These are phyloP conservation scores for Augochlora pura DNA, from an alignment of 1,140 invertebrate genomes.

Conservation along the genomic window DNA sequence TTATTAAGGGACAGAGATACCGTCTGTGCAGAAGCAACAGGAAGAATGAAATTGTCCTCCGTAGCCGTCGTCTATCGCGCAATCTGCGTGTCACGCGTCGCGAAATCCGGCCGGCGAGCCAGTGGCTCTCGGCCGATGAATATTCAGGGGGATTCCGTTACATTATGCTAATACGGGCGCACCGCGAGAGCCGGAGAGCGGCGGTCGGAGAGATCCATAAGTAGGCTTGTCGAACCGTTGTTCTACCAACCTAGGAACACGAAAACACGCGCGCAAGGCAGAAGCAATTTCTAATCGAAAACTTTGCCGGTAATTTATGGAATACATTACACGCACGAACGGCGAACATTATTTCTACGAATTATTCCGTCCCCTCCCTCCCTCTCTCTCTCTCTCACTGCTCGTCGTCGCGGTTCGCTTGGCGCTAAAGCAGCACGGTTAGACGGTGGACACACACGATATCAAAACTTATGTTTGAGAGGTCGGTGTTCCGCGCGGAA, in stretches of 20 bases:
- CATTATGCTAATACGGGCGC: conserved; percentile 60
- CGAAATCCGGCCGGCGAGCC: neutral
- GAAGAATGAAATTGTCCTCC: neutral
- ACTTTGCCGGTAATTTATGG: conserved; percentile 41
- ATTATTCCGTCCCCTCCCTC: conserved; percentile 1
- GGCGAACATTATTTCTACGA: conserved; percentile 20
- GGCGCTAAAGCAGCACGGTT: neutral
- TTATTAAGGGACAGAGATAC: conserved; percentile 4
- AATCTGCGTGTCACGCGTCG: conserved; percentile 22
- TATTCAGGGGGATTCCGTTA: conserved; percentile 51
- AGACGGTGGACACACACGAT: too few species aligned
- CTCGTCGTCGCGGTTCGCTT: neutral
- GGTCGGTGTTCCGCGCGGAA: too few species aligned
- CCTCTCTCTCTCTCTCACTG: too few species aligned
- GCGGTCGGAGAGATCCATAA: conserved; percentile 42
- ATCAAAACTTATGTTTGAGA: too few species aligned
- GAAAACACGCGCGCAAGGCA: conserved; percentile 28
- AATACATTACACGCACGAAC: conserved; percentile 35
- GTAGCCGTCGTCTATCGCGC: conserved; percentile 13
- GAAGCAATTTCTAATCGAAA: conserved; percentile 44
- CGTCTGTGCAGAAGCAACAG: neutral
- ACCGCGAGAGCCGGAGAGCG: too few species aligned
- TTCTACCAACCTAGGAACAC: conserved; percentile 30
- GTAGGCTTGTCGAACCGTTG: conserved; percentile 44
- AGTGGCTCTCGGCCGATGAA: conserved; percentile 43